phyloP scores from a whole-genome alignment of 2,888 invertebrate species.

The Dryocosmus kuriphilus region DNA sequence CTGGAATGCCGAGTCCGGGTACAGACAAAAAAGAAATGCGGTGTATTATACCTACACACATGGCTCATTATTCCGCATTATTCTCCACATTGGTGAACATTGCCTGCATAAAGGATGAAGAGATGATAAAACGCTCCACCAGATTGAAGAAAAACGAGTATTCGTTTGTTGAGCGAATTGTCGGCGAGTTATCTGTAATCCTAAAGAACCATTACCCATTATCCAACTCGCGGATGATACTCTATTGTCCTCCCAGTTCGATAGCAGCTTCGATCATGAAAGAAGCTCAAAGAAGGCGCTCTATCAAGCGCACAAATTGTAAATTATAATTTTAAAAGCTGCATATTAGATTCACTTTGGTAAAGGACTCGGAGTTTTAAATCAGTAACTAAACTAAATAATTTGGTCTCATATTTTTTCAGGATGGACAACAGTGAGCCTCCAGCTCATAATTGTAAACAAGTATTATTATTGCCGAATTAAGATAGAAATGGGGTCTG shows the following conservation, averaged over 20 bases:
- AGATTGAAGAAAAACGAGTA: conserved; percentile 12
- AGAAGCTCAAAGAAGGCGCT: background rate
- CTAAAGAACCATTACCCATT: conserved; percentile 11
- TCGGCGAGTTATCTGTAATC: conserved; percentile 25
- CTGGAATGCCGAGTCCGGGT: background rate
- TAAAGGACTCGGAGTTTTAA: too few relatives aligned
- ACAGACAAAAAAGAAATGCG: conserved; percentile 3
- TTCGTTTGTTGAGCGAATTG: conserved; percentile 50
- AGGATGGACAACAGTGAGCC: too few relatives aligned
- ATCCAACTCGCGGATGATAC: conserved; percentile 6
- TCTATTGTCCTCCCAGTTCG: conserved; percentile 5
- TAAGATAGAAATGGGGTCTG: too few relatives aligned
- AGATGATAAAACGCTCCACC: conserved; percentile 8
- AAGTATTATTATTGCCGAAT: too few relatives aligned
- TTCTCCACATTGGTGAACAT: conserved; percentile 29
- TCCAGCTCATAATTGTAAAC: too few relatives aligned
- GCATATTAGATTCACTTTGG: too few relatives aligned
- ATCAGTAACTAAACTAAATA: too few relatives aligned
- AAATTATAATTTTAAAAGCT: background rate
- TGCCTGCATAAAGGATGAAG: conserved; percentile 23
- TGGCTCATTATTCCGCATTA: conserved; percentile 13
- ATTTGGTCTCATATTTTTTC: too few relatives aligned
- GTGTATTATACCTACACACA: conserved; percentile 17
- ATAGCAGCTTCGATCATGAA: background rate
- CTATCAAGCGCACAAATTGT: background rate